Conservation (phyloP, 2,888 invertebrate genomes). For the Yponomeuta cagnagella region DNA sequence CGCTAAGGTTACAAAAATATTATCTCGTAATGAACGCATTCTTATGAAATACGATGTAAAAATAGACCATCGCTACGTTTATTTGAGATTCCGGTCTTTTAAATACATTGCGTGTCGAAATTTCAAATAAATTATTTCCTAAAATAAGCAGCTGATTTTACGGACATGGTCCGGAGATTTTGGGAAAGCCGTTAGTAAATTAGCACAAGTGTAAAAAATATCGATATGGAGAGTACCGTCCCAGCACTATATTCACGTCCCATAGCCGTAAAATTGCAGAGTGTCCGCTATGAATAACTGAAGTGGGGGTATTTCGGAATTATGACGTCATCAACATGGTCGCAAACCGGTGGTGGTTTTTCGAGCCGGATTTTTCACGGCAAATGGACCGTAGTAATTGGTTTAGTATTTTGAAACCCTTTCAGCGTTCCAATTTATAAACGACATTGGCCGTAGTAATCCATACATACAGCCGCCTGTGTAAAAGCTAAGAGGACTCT, state of each 20-base stretch:
- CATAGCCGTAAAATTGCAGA: constrained; percentile 37
- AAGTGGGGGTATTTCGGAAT: constrained; percentile 41
- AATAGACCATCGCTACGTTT: too few relatives aligned
- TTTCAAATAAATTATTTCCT: too few relatives aligned
- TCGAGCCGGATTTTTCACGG: constrained; percentile 18
- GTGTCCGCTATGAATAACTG: constrained; percentile 46
- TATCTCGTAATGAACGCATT: too few relatives aligned
- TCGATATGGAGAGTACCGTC: background rate
- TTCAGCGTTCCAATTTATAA: background rate
- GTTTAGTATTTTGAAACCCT: background rate
- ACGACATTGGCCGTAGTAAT: background rate
- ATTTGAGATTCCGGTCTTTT: too few relatives aligned
- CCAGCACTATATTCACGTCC: background rate
- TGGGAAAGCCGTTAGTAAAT: too few relatives aligned
- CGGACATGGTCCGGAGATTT: too few relatives aligned
- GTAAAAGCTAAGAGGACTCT: too few relatives aligned
- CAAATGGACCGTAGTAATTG: constrained; percentile 11
- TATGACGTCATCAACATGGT: constrained; percentile 46
- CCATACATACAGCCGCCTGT: too few relatives aligned
- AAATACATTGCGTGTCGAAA: too few relatives aligned
- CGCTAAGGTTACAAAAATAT: too few relatives aligned
- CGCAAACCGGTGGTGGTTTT: constrained; percentile 18
- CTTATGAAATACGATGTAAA: too few relatives aligned
- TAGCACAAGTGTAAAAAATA: background rate
- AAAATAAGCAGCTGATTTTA: too few relatives aligned